Base-by-base conservation (phyloP, 2,888 invertebrate species). In the Ophion obscuratus region DNA sequence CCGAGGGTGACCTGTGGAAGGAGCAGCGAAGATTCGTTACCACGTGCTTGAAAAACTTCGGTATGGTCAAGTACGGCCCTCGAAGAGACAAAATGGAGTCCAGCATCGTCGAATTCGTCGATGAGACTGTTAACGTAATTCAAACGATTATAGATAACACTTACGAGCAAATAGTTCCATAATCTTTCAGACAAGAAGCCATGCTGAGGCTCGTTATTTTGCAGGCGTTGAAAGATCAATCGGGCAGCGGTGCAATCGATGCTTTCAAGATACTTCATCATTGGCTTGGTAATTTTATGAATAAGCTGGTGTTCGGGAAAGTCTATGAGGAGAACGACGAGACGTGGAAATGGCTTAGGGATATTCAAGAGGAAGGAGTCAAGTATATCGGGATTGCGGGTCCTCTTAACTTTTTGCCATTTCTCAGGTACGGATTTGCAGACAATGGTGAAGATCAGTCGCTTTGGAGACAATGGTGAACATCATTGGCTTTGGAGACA, bases 381-480 rank as follows among this genome's bases (percentile, higher is more conserved):
- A 97, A 97, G 92, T 95, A 96, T 90, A 97, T 98, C 92, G 97
- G 98, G 0, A 96, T 98, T 2, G 97, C 98, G 0, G 98, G 97
- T 2, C 96, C 97, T 14, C 95, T 98, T 2, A 98, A 98, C 93
- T 98, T 98, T 94, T 94, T 98, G 87, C 98, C 98, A 17, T 96
- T 97, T 92, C 94, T 98, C 66, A 96, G 97, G 96, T 97, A 74
- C 40, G 20, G 20, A 61, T 40, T 40, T 7, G 40, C 5, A 40
- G 40, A 40, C 40, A 40, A 40, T 40, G 40, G 40, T 40, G 40
- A 40, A 40, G 9, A 6, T 6, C 9, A 40, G 6, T 40, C 1
- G 6, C 40, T 40, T 9, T 9, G 9, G 9, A 40, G 40, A 6
- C 40, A 7, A 40, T 40, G 9, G 7, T 40, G 40, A 40, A 40